phyloP scores from a whole-genome alignment of 2,113 vertebrate genomes.

The Takifugu flavidus region DNA sequence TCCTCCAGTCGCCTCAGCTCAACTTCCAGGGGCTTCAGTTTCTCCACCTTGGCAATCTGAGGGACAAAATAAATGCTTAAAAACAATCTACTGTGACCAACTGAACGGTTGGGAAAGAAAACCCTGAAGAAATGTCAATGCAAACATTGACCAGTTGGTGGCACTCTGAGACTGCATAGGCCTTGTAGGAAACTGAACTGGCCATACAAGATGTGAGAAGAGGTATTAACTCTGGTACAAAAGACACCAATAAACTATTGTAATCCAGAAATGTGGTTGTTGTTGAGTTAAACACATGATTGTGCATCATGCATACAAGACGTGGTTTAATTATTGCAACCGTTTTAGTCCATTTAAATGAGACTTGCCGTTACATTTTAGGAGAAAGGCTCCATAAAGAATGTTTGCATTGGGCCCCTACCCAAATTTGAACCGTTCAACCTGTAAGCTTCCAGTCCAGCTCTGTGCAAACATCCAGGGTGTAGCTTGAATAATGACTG shows the following conservation, averaged over 20 bases:
- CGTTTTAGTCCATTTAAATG: too few relatives aligned
- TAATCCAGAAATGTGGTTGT: too few relatives aligned
- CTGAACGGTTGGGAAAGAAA: background rate
- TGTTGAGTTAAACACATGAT: too few relatives aligned
- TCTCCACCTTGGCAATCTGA: conserved; percentile 97
- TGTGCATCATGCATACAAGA: too few relatives aligned
- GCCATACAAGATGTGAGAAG: too few relatives aligned
- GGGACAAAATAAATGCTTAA: conserved; percentile 28
- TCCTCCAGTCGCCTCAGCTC: conserved; percentile 93
- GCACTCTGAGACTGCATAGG: conserved; percentile 15
- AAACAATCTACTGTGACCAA: background rate
- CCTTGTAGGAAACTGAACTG: too few relatives aligned
- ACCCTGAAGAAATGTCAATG: background rate
- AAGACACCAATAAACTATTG: too few relatives aligned
- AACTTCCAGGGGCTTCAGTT: conserved; percentile 94
- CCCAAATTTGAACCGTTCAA: background rate
- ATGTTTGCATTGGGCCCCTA: too few relatives aligned
- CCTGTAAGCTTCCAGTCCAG: background rate
- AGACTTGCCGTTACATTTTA: too few relatives aligned
- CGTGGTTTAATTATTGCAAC: too few relatives aligned
- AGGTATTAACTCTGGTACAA: too few relatives aligned
- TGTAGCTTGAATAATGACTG: background rate
- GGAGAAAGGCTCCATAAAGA: too few relatives aligned
- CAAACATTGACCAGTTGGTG: conserved; percentile 45
- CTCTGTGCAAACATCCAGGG: background rate